Percentiles rank a stretch among this genome's conserved stretches.
These are phyloP conservation scores for Erythrocercus mccallii DNA, from an alignment of 2,113 vertebrate species.

Conservation along the genomic window DNA sequence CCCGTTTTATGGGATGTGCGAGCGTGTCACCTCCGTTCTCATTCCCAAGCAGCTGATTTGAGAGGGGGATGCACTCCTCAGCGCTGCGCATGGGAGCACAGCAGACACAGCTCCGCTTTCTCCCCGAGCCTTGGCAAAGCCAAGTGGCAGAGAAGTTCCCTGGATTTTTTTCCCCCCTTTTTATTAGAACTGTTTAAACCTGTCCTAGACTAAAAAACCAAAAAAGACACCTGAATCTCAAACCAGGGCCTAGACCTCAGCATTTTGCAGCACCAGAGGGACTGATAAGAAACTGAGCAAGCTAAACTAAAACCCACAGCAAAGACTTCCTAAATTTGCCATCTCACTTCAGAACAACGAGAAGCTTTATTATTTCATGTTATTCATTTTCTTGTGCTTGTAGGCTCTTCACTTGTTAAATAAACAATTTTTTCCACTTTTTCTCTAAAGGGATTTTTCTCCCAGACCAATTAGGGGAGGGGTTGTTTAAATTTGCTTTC, in stretches of 20 bases:
- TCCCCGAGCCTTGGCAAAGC: not conserved
- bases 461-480: not conserved
- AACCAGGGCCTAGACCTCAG: not conserved
- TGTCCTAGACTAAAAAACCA: not conserved
- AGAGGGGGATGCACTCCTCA: rapidly evolving
- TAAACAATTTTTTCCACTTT: not conserved
- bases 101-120: not conserved
- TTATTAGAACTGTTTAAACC: not conserved
- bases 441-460: not conserved
- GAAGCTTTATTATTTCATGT: not conserved
- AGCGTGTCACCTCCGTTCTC: rapidly evolving
- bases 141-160: not conserved
- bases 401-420: not conserved
- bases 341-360: not conserved
- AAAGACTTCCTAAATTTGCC: not conserved
- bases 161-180: not conserved
- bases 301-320: not conserved
- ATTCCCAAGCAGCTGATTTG: not conserved
- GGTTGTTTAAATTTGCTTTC: not conserved
- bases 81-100: rapidly evolving
- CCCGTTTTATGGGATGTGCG: not conserved
- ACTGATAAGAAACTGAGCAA: not conserved
- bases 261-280: not conserved
- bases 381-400: not conserved
- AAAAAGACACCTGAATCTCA: not conserved